Evolutionary conservation across 2,797 vertebrate species (phyloP), one percentile per base, ranked within the genome.

Genomic region (Etheostoma nigrum): DNA sequence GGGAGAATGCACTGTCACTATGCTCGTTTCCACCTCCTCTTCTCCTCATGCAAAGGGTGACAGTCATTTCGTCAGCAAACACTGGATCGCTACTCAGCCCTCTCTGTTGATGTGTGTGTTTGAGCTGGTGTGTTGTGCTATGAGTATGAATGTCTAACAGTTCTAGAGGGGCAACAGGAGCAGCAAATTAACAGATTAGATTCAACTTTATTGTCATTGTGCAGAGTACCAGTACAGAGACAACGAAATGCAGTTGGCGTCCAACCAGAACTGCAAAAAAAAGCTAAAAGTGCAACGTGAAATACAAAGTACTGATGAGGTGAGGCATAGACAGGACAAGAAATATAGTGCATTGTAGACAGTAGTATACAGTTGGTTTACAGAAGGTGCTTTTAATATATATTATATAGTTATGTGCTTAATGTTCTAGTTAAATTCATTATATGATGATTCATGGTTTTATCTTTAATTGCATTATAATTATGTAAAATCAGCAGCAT

Each of bases 51-150:
- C 64, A 55, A 19, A 65, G 53, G 67, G 66, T 67, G 67, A 77
- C 83, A 82, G 67, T 75, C 84, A 79, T 89, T 85, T 89, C 77
- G 83, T 87, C 85, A 82, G 83, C 74, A 86, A 91, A 89, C 86
- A 87, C 62, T 5, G 14, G 81, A 76, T 85, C 83, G 49, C 79
- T 4, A 62, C 78, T 82, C 70, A 27, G 80, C 76, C 85, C 53
- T 67, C 74, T 61, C 76, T 81, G 84, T 27, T 72, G 63, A 51
- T 73, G 60, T 58, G 59, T 81, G 79, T 81, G 70, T 86, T 83
- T 89, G 80, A 69, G 76, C 40, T 55, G 58, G 48, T 72, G 70
- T 63, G 67, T 60, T 81, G 52, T 30, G 30, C 5, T 30, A 6
- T 30, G 71, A 23, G 51, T 54, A 5, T 48, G 63, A 72, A 76